Evolutionary conservation across 2,113 vertebrate genomes (phyloP), one percentile per base, ranked within the genome.

Genomic region (Ptilorrhoa leucosticta): DNA sequence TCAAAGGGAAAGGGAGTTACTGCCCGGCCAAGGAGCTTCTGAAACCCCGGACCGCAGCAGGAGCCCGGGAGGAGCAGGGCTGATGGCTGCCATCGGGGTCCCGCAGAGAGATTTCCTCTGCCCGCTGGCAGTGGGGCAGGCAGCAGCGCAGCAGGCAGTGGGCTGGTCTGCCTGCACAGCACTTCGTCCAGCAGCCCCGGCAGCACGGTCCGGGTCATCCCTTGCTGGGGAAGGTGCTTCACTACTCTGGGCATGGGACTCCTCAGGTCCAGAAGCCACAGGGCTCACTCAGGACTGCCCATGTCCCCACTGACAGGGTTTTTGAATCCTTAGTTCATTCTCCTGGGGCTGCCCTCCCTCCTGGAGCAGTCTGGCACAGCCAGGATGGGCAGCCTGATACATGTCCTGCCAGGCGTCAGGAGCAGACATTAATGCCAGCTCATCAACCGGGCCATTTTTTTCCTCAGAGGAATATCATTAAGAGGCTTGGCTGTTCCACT

Each of bases 21-120:
- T 87, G 54, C 48, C 61, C 33, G 40, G 76, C 33, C 76, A 44
- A 87, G 69, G 63, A 87, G 83, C 76, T 87, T 92, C 83, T 81
- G 90, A 92, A 82, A 75, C 69, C 20, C 33, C 24, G 61, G 60
- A 56, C 69, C 90, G 0, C 76, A 81, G 83, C 90, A n/a, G 90
- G 90, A 92, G 76, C 76, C 56, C 42, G 50, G 89, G 89, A 91
- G 91, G 91, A 87, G 78, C 79, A 50, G 80, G 50, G 92, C 37
- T 94, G 88, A 96, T 96, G 89, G 87, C 80, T 57, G 91, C 83
- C 30, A 87, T 69, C 7, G 60, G 83, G 78, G 83, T 72, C 96
- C 96, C 47, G 89, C 96, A 68, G 96, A 3, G 95, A 95, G 20
- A 94, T 90, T 96, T 96, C 96, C 96, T 88, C 87, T 81, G 80